Conservation (phyloP, 2,888 invertebrate species). For the Empis stercorea region DNA sequence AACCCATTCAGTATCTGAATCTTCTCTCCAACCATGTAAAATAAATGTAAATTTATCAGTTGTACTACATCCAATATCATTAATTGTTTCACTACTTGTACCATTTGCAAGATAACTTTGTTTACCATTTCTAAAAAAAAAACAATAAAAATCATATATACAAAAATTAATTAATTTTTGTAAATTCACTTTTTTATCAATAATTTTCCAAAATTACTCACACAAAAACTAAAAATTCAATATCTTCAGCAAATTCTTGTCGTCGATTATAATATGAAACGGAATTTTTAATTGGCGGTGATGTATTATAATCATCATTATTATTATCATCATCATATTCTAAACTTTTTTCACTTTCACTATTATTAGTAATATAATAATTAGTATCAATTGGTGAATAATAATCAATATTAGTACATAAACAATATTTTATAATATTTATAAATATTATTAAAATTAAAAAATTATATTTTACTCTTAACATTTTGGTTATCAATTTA, state of each 20-base stretch:
- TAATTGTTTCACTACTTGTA: conserved; percentile 3
- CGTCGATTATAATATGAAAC: neutral
- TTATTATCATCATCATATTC: too few species aligned
- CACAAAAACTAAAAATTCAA: neutral
- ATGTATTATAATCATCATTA: too few species aligned
- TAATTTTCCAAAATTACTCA: neutral
- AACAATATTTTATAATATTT: too few species aligned
- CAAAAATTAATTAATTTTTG: too few species aligned
- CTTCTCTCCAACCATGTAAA: conserved; percentile 32
- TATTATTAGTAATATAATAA: too few species aligned
- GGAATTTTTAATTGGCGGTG: too few species aligned
- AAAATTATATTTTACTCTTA: too few species aligned
- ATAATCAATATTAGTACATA: too few species aligned
- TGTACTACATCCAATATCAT: conserved; percentile 19
- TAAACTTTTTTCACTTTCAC: too few species aligned
- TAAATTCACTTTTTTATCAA: neutral
- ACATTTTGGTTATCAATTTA: too few species aligned
- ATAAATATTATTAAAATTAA: too few species aligned
- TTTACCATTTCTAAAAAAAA: neutral
- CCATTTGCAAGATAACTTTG: neutral
- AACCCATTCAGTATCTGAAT: conserved; percentile 28
- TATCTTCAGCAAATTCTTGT: neutral
- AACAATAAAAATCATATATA: neutral
- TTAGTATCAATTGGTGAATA: too few species aligned
- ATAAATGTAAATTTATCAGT: conserved; percentile 29